These are phyloP conservation scores for Scaptomyza reducta DNA, from an alignment of 2,888 invertebrate genomes.

Conservation along the genomic window DNA sequence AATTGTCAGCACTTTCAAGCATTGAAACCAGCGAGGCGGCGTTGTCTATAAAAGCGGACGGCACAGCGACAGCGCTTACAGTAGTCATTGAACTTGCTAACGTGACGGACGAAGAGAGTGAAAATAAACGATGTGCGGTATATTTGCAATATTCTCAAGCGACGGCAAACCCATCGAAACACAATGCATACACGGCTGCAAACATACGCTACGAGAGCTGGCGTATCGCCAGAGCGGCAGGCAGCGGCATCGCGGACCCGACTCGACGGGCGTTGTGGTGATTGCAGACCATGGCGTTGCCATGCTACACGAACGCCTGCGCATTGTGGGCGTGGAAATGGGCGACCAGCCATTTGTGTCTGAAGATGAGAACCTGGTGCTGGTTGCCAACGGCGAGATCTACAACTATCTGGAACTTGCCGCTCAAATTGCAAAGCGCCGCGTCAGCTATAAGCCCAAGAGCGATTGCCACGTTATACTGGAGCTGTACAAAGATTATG, in stretches of 20 bases:
- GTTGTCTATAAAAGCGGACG: slow-evolving; percentile 20
- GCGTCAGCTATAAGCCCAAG: slow-evolving; percentile 79
- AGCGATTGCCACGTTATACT: slow-evolving; percentile 84
- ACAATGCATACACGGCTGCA: slow-evolving; percentile 63
- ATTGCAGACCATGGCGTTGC: slow-evolving; percentile 79
- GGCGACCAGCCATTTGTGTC: slow-evolving; percentile 83
- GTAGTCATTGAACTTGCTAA: slow-evolving; percentile 25
- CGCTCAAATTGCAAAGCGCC: slow-evolving; percentile 78
- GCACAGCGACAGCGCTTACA: not conserved
- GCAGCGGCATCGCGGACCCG: slow-evolving; percentile 83
- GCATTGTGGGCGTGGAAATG: slow-evolving; percentile 80
- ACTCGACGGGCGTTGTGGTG: slow-evolving; percentile 80
- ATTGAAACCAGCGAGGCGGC: not conserved
- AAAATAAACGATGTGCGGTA: slow-evolving; percentile 81
- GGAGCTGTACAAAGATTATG: slow-evolving; percentile 81
- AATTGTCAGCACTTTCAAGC: not conserved
- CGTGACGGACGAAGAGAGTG: not conserved
- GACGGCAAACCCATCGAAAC: slow-evolving; percentile 71
- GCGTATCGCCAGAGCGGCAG: slow-evolving; percentile 82
- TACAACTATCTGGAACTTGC: slow-evolving; percentile 83
- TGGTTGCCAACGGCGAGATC: slow-evolving; percentile 84
- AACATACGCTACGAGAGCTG: slow-evolving; percentile 79
- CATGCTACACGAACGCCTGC: slow-evolving; percentile 82
- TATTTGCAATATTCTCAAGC: slow-evolving; percentile 83
- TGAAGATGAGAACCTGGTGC: slow-evolving; percentile 72